Evolutionary conservation across 2,113 vertebrate genomes (phyloP).

Genomic region (Pteruthius melanotis): DNA sequence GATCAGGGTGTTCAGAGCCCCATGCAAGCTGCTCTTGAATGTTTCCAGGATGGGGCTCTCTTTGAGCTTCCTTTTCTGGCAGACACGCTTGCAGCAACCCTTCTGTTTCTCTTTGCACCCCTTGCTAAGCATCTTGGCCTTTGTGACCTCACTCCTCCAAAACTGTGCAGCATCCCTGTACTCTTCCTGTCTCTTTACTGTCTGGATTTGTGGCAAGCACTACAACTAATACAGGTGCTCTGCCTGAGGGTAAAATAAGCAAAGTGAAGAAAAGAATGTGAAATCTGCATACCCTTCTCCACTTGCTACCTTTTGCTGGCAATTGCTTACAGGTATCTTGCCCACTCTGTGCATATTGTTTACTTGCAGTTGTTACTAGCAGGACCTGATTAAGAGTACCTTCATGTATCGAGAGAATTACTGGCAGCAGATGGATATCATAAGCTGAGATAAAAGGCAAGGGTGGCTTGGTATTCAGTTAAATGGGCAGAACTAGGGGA

Average conservation of each 20-base stretch:
- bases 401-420: background rate
- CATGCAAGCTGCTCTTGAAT: background rate
- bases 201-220: background rate
- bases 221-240: background rate
- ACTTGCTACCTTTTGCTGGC: background rate
- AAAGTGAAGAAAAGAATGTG: background rate
- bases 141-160: background rate
- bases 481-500: background rate
- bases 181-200: rapidly evolving
- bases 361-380: background rate
- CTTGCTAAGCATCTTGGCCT: background rate
- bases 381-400: background rate
- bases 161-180: rapidly evolving
- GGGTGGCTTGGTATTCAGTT: background rate
- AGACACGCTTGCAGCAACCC: background rate
- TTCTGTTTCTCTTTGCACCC: background rate
- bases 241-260: background rate
- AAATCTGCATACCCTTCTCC: background rate
- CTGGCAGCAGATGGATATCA: background rate
- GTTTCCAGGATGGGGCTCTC: background rate
- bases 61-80: background rate
- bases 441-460: background rate
- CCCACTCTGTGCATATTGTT: background rate
- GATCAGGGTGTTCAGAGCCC: background rate
- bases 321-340: background rate